Base-by-base conservation (phyloP, 2,113 vertebrate species). In the Pachyramphus minor region DNA sequence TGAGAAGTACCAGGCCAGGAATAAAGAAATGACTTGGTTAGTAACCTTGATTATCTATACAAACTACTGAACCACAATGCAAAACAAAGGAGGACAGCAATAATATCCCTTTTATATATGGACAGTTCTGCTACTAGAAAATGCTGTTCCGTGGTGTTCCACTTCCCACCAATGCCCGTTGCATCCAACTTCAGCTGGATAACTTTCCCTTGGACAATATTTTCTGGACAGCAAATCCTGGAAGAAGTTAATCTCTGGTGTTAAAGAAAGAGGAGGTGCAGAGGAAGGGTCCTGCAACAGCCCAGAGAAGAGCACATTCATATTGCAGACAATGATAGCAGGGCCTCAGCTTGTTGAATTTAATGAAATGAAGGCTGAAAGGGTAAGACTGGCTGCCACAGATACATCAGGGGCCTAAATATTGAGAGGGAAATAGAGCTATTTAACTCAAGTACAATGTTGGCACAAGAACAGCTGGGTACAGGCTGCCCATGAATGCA, bases 401-500 rank as follows among this genome's bases (percentile, higher is more conserved):
- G 92, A 89, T 67, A 90, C 66, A 68, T 77, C 47, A 92, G 83
- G 60, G 60, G 56, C 69, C 84, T 86, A 89, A 90, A 78, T 74
- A 42, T 0, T 81, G 68, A 49, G 77, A 69, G 94, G 35, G 66
- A 87, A 94, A 87, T 39, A 72, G 60, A 82, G 27, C 47, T 91
- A 68, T 90, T 96, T 93, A 95, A 96, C 71, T 95, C 58, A 93
- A 93, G 52, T 55, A 97, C 93, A 97, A 96, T 94, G 89, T 87
- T 96, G 95, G 96, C 93, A 76, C 58, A 89, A 56, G 52, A 89
- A 71, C 28, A 87, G 89, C 93, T 96, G 91, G 86, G 89, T 96
- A 92, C 94, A 93, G 52, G 72, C 93, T 97, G 73, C 80, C 89
- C 93, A 64, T 84, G 94, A 96, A 95, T 87, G 74, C 80, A 81